Percentiles rank a stretch among this genome's conserved stretches.
These are phyloP conservation scores for Eulemur coronatus DNA, from an alignment of 2,797 vertebrate species.

Conservation along the genomic window DNA sequence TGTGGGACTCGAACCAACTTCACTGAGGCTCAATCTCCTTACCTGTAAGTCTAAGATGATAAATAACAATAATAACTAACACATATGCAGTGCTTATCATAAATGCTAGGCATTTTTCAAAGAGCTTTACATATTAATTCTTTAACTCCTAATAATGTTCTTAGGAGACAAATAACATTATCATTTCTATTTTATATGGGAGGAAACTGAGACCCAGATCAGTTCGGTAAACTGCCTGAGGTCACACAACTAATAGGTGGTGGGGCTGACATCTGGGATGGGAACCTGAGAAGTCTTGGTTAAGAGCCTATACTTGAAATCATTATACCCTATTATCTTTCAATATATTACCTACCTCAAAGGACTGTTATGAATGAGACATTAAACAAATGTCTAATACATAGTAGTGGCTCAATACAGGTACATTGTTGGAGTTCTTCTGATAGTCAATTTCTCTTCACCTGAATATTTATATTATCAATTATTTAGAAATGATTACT, in stretches of 20 bases:
- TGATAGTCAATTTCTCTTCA: slow-evolving; percentile 33
- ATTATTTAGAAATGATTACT: slow-evolving; percentile 42
- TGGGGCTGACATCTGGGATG: neutral
- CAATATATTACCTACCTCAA: slow-evolving; percentile 2
- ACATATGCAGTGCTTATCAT: neutral
- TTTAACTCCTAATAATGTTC: slow-evolving; percentile 43
- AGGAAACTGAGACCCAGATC: slow-evolving; percentile 11
- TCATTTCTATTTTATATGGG: neutral
- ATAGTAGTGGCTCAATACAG: neutral
- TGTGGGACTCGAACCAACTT: neutral
- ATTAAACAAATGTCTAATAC: slow-evolving; percentile 2
- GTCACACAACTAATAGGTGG: slow-evolving; percentile 19
- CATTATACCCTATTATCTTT: neutral
- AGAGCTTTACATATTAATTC: slow-evolving; percentile 44
- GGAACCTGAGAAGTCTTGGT: neutral
- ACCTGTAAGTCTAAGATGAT: slow-evolving; percentile 1
- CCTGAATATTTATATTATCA: slow-evolving; percentile 6
- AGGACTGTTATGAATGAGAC: neutral
- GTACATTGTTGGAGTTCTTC: neutral
- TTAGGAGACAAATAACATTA: slow-evolving; percentile 3
- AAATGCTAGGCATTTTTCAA: slow-evolving; percentile 27
- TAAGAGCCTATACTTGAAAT: slow-evolving; percentile 1
- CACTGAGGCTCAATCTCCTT: slow-evolving; percentile 1
- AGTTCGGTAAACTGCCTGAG: neutral
- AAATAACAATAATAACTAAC: slow-evolving; percentile 30